phyloP scores from a whole-genome alignment of 2,888 invertebrate genomes.

The Strigamia transsilvanica region DNA sequence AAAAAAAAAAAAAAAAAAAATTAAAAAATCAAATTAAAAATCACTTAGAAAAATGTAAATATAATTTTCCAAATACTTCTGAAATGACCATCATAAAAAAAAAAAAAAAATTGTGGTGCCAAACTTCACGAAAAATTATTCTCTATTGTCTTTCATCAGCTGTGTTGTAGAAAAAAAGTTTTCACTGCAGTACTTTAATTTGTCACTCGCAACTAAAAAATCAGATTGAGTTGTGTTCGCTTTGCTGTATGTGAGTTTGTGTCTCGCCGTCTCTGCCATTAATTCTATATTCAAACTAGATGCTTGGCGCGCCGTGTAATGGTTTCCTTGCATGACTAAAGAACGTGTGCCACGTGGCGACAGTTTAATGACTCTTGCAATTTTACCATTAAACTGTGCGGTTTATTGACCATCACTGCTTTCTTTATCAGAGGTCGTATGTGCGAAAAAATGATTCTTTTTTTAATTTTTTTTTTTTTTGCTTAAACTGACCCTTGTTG shows the following conservation, averaged over 20 bases:
- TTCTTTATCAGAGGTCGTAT: conserved; percentile 41
- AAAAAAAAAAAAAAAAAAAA: conserved; percentile 1
- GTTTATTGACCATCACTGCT: conserved; percentile 46
- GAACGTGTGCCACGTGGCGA: conserved; percentile 46
- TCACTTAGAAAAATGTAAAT: not conserved
- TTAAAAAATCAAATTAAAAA: not conserved
- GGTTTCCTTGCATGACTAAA: conserved; percentile 47
- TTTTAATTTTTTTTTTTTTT: not conserved
- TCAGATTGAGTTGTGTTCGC: conserved; percentile 16
- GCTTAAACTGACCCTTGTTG: not conserved
- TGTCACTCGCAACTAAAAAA: not conserved
- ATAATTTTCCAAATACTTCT: not conserved
- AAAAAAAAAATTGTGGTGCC: not conserved
- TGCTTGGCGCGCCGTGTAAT: conserved; percentile 42
- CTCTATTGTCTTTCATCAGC: not conserved
- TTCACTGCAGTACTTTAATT: conserved; percentile 11
- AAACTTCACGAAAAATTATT: conserved; percentile 28
- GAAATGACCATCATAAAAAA: not conserved
- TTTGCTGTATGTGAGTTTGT: conserved; percentile 6
- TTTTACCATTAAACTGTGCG: conserved; percentile 43
- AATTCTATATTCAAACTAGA: conserved; percentile 42
- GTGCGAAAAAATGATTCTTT: not conserved
- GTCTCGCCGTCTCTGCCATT: conserved; percentile 44
- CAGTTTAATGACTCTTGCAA: conserved; percentile 48
- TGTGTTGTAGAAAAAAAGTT: not conserved